A percentile compares a stretch with the other conserved stretches of the same genome.
phyloP scores from a whole-genome alignment of 2,113 vertebrate species.

The Alouatta palliata region DNA sequence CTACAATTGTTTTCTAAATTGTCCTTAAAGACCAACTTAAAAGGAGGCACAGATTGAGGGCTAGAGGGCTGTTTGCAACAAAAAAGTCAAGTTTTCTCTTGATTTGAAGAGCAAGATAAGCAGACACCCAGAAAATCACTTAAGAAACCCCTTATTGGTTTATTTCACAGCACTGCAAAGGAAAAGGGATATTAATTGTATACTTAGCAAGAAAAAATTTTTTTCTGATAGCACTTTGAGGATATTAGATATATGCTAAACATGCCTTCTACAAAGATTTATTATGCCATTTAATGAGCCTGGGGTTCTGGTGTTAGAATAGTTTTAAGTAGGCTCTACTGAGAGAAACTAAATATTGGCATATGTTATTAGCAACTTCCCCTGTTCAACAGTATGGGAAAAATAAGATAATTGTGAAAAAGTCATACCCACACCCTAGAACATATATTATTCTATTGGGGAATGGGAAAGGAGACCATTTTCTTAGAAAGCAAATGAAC shows the following conservation, averaged over 20 bases:
- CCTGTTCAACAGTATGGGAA: not conserved
- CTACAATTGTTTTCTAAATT: not conserved
- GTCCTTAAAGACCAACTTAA: not conserved
- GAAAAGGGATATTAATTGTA: not conserved
- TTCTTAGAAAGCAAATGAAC: not conserved
- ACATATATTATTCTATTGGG: not conserved
- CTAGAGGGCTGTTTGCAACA: not conserved
- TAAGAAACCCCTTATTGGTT: not conserved
- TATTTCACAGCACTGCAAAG: not conserved
- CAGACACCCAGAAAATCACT: not conserved
- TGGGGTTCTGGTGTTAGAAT: not conserved
- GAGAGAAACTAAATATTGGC: not conserved
- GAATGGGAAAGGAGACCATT: not conserved
- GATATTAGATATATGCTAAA: not conserved
- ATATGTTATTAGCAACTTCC: not conserved
- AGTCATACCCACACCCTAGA: not conserved
- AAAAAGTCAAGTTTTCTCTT: not conserved
- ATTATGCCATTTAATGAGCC: not conserved
- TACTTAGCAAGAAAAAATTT: not conserved
- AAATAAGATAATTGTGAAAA: not conserved
- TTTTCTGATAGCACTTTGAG: not conserved
- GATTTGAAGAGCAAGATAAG: not conserved
- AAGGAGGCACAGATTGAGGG: not conserved
- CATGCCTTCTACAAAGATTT: not conserved
- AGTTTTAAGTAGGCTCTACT: not conserved